phyloP scores from a whole-genome alignment of 2,113 vertebrate genomes.

The Motacilla tschutschensis region DNA sequence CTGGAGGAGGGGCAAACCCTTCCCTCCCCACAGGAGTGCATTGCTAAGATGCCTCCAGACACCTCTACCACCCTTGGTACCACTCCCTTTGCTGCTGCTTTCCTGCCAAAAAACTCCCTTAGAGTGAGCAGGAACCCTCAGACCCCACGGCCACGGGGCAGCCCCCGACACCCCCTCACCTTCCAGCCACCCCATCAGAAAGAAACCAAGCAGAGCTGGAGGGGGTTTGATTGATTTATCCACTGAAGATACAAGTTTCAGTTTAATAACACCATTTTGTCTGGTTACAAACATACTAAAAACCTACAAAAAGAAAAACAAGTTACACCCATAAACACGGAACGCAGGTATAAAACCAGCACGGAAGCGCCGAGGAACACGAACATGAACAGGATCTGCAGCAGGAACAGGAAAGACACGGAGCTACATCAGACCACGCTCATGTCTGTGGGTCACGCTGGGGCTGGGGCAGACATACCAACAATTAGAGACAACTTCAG shows the following conservation, averaged over 20 bases:
- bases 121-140: neutral
- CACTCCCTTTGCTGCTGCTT: neutral
- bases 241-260: constrained; percentile 56
- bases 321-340: constrained; percentile 49
- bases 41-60: neutral
- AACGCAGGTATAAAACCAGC: constrained; percentile 49
- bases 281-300: constrained; percentile 64
- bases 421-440: constrained; percentile 9
- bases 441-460: neutral
- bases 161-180: rapidly evolving
- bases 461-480: constrained; percentile 28
- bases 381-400: constrained; percentile 24
- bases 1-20: neutral
- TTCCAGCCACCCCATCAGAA: neutral
- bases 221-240: constrained; percentile 48
- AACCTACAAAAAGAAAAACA: constrained; percentile 58
- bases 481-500: constrained; percentile 50
- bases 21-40: neutral
- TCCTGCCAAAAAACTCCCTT: neutral
- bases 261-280: constrained; percentile 59
- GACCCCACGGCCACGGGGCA: rapidly evolving
- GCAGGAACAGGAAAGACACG: constrained; percentile 28
- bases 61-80: no score
- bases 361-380: constrained; percentile 46
- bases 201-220: constrained; percentile 21